phyloP scores from a whole-genome alignment of 2,888 invertebrate species.

The Eristalis tenax region DNA sequence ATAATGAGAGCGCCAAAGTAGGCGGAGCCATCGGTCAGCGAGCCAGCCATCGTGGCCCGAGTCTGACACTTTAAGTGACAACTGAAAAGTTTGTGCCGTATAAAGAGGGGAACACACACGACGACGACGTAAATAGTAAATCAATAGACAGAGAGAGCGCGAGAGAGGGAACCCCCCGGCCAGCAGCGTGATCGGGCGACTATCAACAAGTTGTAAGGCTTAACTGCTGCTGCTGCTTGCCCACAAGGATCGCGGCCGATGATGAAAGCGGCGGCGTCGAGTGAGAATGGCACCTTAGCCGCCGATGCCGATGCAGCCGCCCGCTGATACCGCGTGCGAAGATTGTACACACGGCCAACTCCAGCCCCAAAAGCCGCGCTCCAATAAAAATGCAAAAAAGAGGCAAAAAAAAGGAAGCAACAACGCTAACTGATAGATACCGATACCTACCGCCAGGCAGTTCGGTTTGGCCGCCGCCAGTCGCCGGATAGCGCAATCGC shows the following conservation, averaged over 20 bases:
- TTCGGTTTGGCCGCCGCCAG: background rate
- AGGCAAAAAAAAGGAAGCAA: conserved; percentile 33
- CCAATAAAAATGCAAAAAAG: conserved; percentile 58
- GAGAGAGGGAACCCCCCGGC: too few species aligned
- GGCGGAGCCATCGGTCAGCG: conserved; percentile 45
- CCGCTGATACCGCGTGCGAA: conserved; percentile 19
- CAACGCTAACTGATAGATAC: too few species aligned
- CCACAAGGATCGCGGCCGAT: conserved; percentile 25
- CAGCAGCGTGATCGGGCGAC: conserved; percentile 12
- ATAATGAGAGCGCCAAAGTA: conserved; percentile 37
- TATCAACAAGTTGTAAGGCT: conserved; percentile 59
- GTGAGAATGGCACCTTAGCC: conserved; percentile 69
- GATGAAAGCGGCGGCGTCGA: conserved; percentile 52
- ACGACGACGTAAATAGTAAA: conserved; percentile 58
- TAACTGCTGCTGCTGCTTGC: conserved; percentile 6
- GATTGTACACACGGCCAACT: conserved; percentile 4
- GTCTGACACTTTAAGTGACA: conserved; percentile 63
- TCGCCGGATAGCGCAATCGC: conserved; percentile 68
- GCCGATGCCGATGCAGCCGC: conserved; percentile 44
- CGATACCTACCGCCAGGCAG: conserved; percentile 48
- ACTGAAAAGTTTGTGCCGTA: conserved; percentile 8
- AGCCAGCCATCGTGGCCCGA: background rate
- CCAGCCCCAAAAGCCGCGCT: conserved; percentile 61
- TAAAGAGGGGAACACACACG: conserved; percentile 59
- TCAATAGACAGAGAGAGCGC: conserved; percentile 27